Evolutionary conservation across 2,888 invertebrate genomes (phyloP), one percentile per base, ranked within the genome.

Genomic region (Campoletis raptor): DNA sequence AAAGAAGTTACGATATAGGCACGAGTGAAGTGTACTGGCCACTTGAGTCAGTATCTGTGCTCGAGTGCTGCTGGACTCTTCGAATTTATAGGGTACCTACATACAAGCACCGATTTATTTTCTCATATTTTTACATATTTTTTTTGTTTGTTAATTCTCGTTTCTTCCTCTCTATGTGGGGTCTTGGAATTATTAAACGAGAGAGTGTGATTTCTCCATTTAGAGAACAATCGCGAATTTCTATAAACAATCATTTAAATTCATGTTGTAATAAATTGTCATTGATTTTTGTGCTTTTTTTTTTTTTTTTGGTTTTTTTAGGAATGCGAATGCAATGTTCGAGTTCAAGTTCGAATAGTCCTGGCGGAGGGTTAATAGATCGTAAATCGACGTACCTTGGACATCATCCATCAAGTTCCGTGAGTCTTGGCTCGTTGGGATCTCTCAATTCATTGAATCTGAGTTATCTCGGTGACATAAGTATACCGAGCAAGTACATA

Each of bases 321-420:
- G 94, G 92, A 9, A 88, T 93, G 81, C 91, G 93, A 83, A 92
- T 93, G 91, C 93, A 93, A 81, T 92, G 93, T 80, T 90, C 93
- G 36, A 93, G 90, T 79, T 89, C 92, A 48, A 92, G 91, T 86
- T 91, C 93, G 42, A 93, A 90, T 78, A 92, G 91, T 85, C 92
- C 93, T 36, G 93, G 92, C 3, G 92, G 93, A 40, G 91, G 92
- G 48, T 88, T 93, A 15, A 89, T 93, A 30, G 94, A 94, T 70
- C 90, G 93, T 73, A 94, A 94, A 81, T 90, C 93, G 4, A 89
- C 92, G 40, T 93, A 93, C 90, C 90, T 93, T 66, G 87, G 86
- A 52, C 93, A 93, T 84, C 91, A 88, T 70, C 88, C 89, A 66
- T 83, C 90, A 74, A 88, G 89, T 83, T 89, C 94, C 10, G 91